These are phyloP conservation scores for Mimumesa dahlbomi DNA, from an alignment of 2,888 invertebrate genomes.

Conservation along the genomic window DNA sequence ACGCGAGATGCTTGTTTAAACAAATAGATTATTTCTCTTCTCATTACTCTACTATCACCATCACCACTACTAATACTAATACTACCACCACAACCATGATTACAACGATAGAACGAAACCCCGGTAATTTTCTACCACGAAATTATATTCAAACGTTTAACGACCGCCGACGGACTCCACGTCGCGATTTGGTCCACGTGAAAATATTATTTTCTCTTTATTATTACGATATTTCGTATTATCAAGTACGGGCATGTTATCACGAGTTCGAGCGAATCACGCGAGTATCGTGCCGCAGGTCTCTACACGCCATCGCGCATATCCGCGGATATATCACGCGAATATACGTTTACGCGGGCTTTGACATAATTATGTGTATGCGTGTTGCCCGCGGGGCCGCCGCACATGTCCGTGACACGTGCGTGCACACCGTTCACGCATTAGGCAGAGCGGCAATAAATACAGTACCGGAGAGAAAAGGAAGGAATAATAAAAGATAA, in stretches of 20 bases:
- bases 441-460: conserved; percentile 47
- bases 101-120: background rate
- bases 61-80: too few species aligned
- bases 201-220: conserved; percentile 19
- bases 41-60: too few species aligned
- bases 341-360: conserved; percentile 40
- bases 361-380: conserved; percentile 54
- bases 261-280: conserved; percentile 55
- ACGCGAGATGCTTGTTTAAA: too few species aligned
- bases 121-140: background rate
- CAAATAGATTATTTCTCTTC: too few species aligned
- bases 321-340: conserved; percentile 47
- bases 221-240: conserved; percentile 19
- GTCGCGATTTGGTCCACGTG: conserved; percentile 24
- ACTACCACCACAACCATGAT: too few species aligned
- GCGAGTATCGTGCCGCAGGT: conserved; percentile 64
- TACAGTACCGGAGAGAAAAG: conserved; percentile 31
- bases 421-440: conserved; percentile 57
- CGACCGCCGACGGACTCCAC: conserved; percentile 16
- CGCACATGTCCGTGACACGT: conserved; percentile 50
- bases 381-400: conserved; percentile 35
- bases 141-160: conserved; percentile 6
- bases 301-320: conserved; percentile 37
- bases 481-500: conserved; percentile 57
- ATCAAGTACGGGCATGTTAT: conserved; percentile 44